Conservation (phyloP, 1,140 invertebrate genomes). For the Drosophila pseudoobscura region DNA sequence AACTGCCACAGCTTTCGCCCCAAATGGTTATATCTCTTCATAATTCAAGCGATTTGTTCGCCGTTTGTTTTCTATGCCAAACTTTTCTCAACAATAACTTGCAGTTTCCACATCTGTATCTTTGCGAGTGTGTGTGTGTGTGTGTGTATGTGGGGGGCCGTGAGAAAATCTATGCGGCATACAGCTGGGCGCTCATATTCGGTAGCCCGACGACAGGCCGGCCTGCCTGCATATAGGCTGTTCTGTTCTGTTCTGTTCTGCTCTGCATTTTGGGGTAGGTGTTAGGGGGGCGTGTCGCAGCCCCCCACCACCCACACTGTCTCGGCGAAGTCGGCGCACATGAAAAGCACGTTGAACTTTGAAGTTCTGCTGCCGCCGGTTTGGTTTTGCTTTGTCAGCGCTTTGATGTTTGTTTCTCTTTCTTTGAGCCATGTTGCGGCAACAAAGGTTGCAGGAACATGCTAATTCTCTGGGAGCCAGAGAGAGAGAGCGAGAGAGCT, state of each 20-base stretch:
- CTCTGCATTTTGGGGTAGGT: conserved; percentile 33
- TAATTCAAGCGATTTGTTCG: neutral
- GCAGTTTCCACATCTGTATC: neutral
- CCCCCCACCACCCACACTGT: neutral
- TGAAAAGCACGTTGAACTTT: conserved; percentile 69
- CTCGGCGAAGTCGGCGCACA: conserved; percentile 5
- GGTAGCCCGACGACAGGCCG: conserved; percentile 20
- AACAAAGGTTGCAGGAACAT: conserved; percentile 55
- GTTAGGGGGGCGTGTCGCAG: neutral
- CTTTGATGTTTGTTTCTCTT: conserved; percentile 22
- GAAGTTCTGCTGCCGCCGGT: conserved; percentile 17
- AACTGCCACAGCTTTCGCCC: neutral
- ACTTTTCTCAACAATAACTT: neutral
- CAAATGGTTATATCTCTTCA: neutral
- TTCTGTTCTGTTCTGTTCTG: neutral
- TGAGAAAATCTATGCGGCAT: conserved; percentile 80
- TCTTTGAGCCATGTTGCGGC: conserved; percentile 31
- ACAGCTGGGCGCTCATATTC: conserved; percentile 76
- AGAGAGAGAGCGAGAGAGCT: conserved; percentile 49
- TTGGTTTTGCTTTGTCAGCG: conserved; percentile 6
- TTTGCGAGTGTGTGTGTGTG: neutral
- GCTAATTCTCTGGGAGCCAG: conserved; percentile 7
- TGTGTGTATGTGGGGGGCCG: conserved; percentile 47
- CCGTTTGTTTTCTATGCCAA: neutral
- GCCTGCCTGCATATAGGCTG: neutral